phyloP scores from a whole-genome alignment of 1,140 invertebrate species.

The Drosophila ercepeae region DNA sequence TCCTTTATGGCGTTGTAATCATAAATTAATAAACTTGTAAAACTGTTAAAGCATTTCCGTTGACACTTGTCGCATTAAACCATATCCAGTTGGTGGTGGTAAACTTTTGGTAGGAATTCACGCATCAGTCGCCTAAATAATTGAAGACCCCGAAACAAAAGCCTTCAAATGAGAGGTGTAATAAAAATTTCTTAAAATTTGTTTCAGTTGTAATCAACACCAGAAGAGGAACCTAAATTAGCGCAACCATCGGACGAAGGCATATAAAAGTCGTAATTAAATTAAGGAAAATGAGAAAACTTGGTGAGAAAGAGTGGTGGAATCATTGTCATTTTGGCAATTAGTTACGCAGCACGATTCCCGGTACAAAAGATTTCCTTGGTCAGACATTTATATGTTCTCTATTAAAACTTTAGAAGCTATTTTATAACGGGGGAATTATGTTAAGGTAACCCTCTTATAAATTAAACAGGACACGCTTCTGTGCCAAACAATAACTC shows the following conservation, averaged over 20 bases:
- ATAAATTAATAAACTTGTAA: constrained; percentile 77
- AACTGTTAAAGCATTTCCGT: constrained; percentile 60
- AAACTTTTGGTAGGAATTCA: constrained; percentile 58
- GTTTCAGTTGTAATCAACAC: constrained; percentile 72
- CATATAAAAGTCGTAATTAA: constrained; percentile 71
- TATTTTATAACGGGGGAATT: constrained; percentile 34
- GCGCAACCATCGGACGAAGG: constrained; percentile 53
- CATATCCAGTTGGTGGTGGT: constrained; percentile 45
- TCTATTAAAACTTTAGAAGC: constrained; percentile 3
- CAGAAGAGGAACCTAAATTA: constrained; percentile 53
- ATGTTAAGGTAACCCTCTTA: constrained; percentile 10
- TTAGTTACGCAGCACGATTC: constrained; percentile 74
- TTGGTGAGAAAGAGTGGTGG: constrained; percentile 35
- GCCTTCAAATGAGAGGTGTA: constrained; percentile 50
- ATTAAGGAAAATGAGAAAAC: constrained; percentile 61
- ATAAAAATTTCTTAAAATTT: constrained; percentile 55
- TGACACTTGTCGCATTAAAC: constrained; percentile 36
- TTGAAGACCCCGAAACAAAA: constrained; percentile 38
- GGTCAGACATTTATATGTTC: constrained; percentile 19
- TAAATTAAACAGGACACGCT: constrained; percentile 52
- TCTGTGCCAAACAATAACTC: constrained; percentile 43
- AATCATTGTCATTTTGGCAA: constrained; percentile 42
- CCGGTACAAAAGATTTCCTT: constrained; percentile 30
- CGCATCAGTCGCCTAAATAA: constrained; percentile 71
- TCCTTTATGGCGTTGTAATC: constrained; percentile 12